phyloP scores from a whole-genome alignment of 2,888 invertebrate genomes.

The Tethea ocularis region DNA sequence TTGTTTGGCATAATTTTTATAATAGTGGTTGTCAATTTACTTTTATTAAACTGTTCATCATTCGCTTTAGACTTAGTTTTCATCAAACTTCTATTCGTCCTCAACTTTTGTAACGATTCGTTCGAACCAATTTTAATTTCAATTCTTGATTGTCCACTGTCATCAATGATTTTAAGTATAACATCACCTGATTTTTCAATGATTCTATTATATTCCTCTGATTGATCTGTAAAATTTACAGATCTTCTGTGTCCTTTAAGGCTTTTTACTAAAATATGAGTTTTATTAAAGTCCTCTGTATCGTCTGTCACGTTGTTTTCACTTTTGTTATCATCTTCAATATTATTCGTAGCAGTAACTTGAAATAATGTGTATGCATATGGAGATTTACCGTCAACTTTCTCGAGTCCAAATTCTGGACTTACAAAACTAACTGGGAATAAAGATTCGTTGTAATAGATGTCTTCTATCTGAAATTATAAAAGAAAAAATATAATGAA shows the following conservation, averaged over 20 bases:
- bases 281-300: neutral
- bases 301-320: neutral
- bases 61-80: conserved; percentile 9
- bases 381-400: neutral
- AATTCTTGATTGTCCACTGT: conserved; percentile 40
- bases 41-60: conserved; percentile 7
- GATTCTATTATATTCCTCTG: conserved; percentile 13
- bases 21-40: conserved; percentile 24
- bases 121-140: conserved; percentile 50
- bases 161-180: conserved; percentile 49
- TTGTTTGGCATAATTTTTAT: conserved; percentile 43
- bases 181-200: conserved; percentile 30
- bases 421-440: conserved; percentile 8
- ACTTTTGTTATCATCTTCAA: neutral
- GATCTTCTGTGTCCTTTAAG: conserved; percentile 50
- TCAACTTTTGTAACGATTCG: conserved; percentile 15
- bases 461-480: conserved; percentile 12
- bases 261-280: neutral
- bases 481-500: neutral
- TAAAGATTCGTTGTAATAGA: conserved; percentile 12
- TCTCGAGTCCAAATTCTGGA: conserved; percentile 23
- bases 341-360: neutral
- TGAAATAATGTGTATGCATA: neutral
- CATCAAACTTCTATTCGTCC: conserved; percentile 11
- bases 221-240: conserved; percentile 30